phyloP scores from a whole-genome alignment of 2,113 vertebrate species.

The Atrichornis clamosus region DNA sequence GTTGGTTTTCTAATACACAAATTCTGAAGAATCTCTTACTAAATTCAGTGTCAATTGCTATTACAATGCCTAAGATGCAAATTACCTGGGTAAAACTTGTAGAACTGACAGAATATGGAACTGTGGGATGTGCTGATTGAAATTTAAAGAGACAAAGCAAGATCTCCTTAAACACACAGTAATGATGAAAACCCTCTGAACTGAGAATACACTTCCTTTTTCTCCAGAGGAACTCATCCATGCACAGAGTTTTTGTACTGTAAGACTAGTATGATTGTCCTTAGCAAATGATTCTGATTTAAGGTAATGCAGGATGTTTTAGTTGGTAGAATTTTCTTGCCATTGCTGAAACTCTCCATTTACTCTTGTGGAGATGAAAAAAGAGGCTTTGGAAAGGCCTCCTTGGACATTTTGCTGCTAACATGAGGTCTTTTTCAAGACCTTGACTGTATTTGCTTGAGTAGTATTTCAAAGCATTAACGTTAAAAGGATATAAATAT shows the following conservation, averaged over 20 bases:
- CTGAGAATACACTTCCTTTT: not conserved
- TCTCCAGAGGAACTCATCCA: not conserved
- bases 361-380: not conserved
- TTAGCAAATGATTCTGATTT: not conserved
- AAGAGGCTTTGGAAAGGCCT: not conserved
- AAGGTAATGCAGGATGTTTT: not conserved
- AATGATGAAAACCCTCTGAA: not conserved
- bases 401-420: not conserved
- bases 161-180: not conserved
- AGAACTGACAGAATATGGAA: not conserved
- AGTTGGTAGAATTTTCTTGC: not conserved
- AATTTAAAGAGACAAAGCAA: not conserved
- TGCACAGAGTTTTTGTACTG: not conserved
- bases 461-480: not conserved
- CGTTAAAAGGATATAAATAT: not conserved
- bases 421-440: not conserved
- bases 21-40: not conserved
- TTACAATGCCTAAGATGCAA: not conserved
- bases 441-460: not conserved
- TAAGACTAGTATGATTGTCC: not conserved
- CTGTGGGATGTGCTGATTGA: not conserved
- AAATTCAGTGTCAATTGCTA: not conserved
- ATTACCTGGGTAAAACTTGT: not conserved
- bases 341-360: not conserved
- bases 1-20: not conserved